A percentile compares a stretch with the other conserved stretches of the same genome.
Evolutionary conservation across 1,140 invertebrate species (phyloP).

Genomic region (Bombus sylvicola): DNA sequence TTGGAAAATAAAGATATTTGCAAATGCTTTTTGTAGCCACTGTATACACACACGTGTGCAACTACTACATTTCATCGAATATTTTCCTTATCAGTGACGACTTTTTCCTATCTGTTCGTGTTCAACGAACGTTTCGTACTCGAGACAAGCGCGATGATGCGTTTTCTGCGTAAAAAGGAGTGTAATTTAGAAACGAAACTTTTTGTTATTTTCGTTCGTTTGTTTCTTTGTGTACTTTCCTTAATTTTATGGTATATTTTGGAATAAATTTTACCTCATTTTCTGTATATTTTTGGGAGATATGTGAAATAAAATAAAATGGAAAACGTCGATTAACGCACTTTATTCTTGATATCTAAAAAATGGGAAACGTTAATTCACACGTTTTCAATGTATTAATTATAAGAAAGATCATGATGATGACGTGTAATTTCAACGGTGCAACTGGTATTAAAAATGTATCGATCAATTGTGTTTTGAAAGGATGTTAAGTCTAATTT

Average conservation of each 20-base stretch:
- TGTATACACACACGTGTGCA: background rate
- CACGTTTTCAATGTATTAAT: no score
- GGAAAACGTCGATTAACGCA: no score
- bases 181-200: background rate
- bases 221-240: background rate
- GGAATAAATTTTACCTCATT: no score
- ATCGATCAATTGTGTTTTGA: conserved; percentile 6
- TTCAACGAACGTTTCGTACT: background rate
- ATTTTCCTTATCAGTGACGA: background rate
- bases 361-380: no score
- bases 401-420: background rate
- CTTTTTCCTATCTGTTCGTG: background rate
- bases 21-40: no score
- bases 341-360: no score
- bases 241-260: no score
- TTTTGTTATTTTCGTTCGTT: background rate
- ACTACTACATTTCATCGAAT: background rate
- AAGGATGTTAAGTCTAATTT: background rate
- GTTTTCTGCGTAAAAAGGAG: background rate
- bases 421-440: background rate
- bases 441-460: background rate
- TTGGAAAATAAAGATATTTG: no score
- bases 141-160: background rate
- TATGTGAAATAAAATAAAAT: no score
- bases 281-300: no score